phyloP scores from a whole-genome alignment of 2,888 invertebrate genomes.

The Ganaspis brasiliensis region DNA sequence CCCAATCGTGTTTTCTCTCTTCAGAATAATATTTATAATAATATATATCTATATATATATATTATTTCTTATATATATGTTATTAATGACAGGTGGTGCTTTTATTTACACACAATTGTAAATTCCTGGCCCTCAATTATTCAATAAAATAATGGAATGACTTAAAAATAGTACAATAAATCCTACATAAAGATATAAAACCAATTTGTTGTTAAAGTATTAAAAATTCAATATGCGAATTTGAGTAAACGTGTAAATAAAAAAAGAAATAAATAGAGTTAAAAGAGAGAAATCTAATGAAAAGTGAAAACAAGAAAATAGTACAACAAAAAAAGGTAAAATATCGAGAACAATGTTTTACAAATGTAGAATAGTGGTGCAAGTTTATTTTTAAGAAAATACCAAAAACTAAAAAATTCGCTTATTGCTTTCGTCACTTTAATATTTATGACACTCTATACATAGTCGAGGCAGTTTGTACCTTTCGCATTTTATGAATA shows the following conservation, averaged over 20 bases:
- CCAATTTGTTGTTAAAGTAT: too few relatives aligned
- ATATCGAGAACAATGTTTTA: background rate
- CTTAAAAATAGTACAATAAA: background rate
- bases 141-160: constrained; percentile 34
- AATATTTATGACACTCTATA: constrained; percentile 42
- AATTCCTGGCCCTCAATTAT: constrained; percentile 73
- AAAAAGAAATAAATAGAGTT: background rate
- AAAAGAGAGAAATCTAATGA: too few relatives aligned
- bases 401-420: constrained; percentile 53
- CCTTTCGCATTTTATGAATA: constrained; percentile 41
- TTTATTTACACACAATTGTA: constrained; percentile 78
- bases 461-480: constrained; percentile 41
- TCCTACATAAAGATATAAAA: constrained; percentile 4
- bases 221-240: too few relatives aligned
- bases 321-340: background rate
- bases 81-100: constrained; percentile 77
- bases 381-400: constrained; percentile 58
- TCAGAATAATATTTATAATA: constrained; percentile 67
- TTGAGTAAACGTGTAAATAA: background rate
- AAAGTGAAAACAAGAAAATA: too few relatives aligned
- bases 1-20: constrained; percentile 61
- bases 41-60: constrained; percentile 66
- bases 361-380: constrained; percentile 5
- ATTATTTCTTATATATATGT: constrained; percentile 62
- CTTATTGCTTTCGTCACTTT: constrained; percentile 42